Conservation (phyloP, 2,797 vertebrate genomes). For the Melopsittacus undulatus region DNA sequence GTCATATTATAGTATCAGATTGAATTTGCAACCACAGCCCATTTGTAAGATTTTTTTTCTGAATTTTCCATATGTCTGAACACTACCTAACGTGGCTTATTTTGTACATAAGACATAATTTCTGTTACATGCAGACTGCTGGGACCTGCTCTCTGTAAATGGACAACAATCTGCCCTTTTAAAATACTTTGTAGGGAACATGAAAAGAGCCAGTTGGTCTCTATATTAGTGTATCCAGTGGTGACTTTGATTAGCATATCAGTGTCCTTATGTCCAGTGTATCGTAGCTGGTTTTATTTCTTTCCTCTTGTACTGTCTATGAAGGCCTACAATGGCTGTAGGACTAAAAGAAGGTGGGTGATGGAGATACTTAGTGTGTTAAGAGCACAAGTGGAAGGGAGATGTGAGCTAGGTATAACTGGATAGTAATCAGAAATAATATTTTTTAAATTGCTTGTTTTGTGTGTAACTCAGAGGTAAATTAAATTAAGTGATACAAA, state of each 20-base stretch:
- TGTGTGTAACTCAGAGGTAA: neutral
- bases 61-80: neutral
- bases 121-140: neutral
- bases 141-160: neutral
- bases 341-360: neutral
- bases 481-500: neutral
- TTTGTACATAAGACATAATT: neutral
- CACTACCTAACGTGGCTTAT: neutral
- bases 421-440: neutral
- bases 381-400: neutral
- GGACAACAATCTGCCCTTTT: neutral
- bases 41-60: conserved; percentile 27
- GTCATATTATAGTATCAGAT: neutral
- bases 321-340: neutral
- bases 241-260: neutral
- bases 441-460: neutral
- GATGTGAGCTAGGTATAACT: neutral
- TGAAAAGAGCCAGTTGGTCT: neutral
- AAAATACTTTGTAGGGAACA: neutral
- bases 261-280: neutral
- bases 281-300: neutral
- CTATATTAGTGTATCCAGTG: neutral
- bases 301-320: neutral
- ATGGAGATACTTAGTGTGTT: neutral
- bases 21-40: conserved; percentile 30